Evolutionary conservation across 1,140 invertebrate genomes (phyloP).

Genomic region (Dryas iulia): DNA sequence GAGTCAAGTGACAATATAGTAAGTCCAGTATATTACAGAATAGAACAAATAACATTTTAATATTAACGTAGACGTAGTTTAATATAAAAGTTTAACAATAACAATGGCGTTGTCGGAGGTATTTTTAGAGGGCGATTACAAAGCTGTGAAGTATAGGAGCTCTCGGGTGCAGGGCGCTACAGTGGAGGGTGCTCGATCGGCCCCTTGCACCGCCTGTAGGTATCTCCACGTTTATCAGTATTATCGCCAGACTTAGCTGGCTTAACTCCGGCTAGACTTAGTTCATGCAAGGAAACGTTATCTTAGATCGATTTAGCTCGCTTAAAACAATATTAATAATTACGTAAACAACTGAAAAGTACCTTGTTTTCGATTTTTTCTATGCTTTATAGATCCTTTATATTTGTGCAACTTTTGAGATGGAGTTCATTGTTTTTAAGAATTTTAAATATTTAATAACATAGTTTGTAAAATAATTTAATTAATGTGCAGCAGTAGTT

Average conservation of each 20-base stretch:
- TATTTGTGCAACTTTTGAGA: too few relatives aligned
- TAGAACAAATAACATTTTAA: neutral
- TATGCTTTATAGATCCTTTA: too few relatives aligned
- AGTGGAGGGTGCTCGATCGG: conserved; percentile 15
- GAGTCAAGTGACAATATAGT: too few relatives aligned
- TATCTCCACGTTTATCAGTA: conserved; percentile 20
- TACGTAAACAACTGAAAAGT: neutral
- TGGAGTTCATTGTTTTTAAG: too few relatives aligned
- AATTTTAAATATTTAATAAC: too few relatives aligned
- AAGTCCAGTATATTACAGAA: too few relatives aligned
- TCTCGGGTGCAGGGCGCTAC: conserved; percentile 22
- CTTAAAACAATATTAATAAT: neutral
- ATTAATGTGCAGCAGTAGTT: neutral
- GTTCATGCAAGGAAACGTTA: neutral
- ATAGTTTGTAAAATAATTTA: neutral
- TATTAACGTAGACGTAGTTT: conserved; percentile 1
- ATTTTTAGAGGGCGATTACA: conserved; percentile 26
- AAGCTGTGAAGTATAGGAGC: conserved; percentile 22
- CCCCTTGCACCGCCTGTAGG: conserved; percentile 17
- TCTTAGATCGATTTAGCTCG: neutral
- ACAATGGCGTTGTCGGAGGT: conserved; percentile 18
- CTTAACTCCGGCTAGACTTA: conserved; percentile 4
- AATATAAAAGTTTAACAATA: conserved; percentile 19
- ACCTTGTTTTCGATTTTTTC: neutral
- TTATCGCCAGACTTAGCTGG: conserved; percentile 12